Percentiles rank a stretch among this genome's conserved stretches.
Evolutionary conservation across 2,888 invertebrate species (phyloP).

Genomic region (Ctenicera cuprea): DNA sequence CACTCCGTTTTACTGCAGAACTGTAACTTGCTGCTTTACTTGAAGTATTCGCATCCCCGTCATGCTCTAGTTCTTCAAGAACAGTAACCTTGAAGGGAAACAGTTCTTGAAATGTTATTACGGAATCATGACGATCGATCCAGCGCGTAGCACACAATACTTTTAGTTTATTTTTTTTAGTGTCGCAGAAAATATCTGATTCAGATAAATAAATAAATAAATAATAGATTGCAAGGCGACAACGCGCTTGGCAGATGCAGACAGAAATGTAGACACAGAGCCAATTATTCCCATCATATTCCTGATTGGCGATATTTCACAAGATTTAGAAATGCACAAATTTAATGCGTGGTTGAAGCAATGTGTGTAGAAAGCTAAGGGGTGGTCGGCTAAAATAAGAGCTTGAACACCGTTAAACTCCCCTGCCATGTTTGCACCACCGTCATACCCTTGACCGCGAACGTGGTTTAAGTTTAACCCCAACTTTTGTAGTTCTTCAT

Average conservation of each 20-base stretch:
- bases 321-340: constrained; percentile 11
- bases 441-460: constrained; percentile 26
- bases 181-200: neutral
- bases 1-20: constrained; percentile 15
- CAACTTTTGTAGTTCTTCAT: neutral
- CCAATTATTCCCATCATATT: constrained; percentile 18
- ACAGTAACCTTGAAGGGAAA: neutral
- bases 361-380: constrained; percentile 21
- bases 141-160: neutral
- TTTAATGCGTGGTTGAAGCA: constrained; percentile 21
- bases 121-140: neutral
- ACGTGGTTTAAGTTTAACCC: constrained; percentile 14
- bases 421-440: constrained; percentile 10
- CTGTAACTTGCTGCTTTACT: neutral
- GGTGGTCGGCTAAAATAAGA: neutral
- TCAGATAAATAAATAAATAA: too few relatives aligned
- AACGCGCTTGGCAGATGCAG: constrained; percentile 15
- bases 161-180: neutral
- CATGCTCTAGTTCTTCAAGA: constrained; percentile 4
- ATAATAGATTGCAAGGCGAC: neutral
- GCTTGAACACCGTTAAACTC: neutral
- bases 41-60: constrained; percentile 13
- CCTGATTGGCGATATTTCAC: neutral
- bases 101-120: neutral
- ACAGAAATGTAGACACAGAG: constrained; percentile 4